Percentiles rank a stretch among this genome's conserved stretches.
Evolutionary conservation across 1,140 invertebrate species (phyloP).

Genomic region (Semibalanus balanoides): DNA sequence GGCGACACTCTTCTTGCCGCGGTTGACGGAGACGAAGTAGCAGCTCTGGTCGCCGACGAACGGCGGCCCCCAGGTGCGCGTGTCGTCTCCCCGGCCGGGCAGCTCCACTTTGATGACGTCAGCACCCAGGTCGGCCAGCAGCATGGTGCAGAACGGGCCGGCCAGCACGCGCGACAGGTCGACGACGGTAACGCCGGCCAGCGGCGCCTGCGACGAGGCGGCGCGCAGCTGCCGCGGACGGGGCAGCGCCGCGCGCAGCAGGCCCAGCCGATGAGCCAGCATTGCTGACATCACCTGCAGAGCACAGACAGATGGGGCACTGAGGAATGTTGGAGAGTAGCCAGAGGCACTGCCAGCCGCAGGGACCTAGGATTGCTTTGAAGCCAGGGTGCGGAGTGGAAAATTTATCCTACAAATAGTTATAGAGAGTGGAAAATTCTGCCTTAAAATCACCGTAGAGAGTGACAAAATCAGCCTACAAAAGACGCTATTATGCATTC

Average conservation of each 20-base stretch:
- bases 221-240: too few species aligned
- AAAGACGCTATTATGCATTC: too few species aligned
- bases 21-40: conserved; percentile 78
- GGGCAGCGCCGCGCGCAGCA: neutral
- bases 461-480: too few species aligned
- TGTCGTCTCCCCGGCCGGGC: conserved; percentile 69
- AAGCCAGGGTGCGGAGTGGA: too few species aligned
- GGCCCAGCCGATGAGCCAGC: neutral
- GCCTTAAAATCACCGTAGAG: too few species aligned
- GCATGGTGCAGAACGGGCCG: conserved; percentile 82
- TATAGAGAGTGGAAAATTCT: too few species aligned
- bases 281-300: neutral
- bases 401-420: too few species aligned
- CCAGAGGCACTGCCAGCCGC: too few species aligned
- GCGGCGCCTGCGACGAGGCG: conserved; percentile 23
- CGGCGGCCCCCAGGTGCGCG: conserved; percentile 83
- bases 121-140: conserved; percentile 83
- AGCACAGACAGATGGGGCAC: too few species aligned
- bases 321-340: too few species aligned
- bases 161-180: conserved; percentile 72
- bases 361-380: too few species aligned
- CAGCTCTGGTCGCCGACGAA: conserved; percentile 56
- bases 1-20: conserved; percentile 90
- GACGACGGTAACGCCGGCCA: conserved; percentile 52
- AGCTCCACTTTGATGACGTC: conserved; percentile 83